Evolutionary conservation across 2,797 vertebrate genomes (phyloP).

Genomic region (Macrochelys suwanniensis): DNA sequence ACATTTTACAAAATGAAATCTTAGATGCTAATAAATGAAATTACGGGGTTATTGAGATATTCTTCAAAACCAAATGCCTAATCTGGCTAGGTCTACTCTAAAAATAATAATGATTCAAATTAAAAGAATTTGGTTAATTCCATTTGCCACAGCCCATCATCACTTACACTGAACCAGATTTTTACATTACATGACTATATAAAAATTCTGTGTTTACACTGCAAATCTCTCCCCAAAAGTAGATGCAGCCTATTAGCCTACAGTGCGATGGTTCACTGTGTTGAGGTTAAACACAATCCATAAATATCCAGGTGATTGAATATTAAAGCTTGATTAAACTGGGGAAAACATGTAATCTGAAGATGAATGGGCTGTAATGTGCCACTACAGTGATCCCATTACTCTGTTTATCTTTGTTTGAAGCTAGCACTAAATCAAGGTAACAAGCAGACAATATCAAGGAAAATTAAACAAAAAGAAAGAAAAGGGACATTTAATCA

Average conservation of each 20-base stretch:
- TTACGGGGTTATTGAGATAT: background rate
- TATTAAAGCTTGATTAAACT: conserved; percentile 46
- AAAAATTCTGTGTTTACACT: conserved; percentile 29
- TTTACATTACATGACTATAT: conserved; percentile 1
- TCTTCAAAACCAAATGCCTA: background rate
- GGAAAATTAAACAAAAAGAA: background rate
- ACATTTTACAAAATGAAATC: background rate
- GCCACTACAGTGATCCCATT: background rate
- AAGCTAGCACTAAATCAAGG: conserved; percentile 42
- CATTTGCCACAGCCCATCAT: conserved; percentile 9
- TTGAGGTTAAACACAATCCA: background rate
- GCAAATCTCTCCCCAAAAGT: conserved; percentile 20
- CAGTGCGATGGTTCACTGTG: background rate
- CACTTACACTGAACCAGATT: conserved; percentile 26
- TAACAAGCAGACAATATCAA: conserved; percentile 13
- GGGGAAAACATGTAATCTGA: conserved; percentile 2
- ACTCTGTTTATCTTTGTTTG: conserved; percentile 38
- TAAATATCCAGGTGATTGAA: conserved; percentile 29
- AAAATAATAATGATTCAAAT: background rate
- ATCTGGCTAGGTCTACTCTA: background rate
- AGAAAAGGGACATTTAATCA: conserved; percentile 11
- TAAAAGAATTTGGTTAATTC: conserved; percentile 29
- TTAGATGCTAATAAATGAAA: background rate
- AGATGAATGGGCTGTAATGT: background rate
- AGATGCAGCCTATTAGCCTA: background rate